Base-by-base conservation (phyloP, 2,888 invertebrate species). In the Cheilosia vernalis region DNA sequence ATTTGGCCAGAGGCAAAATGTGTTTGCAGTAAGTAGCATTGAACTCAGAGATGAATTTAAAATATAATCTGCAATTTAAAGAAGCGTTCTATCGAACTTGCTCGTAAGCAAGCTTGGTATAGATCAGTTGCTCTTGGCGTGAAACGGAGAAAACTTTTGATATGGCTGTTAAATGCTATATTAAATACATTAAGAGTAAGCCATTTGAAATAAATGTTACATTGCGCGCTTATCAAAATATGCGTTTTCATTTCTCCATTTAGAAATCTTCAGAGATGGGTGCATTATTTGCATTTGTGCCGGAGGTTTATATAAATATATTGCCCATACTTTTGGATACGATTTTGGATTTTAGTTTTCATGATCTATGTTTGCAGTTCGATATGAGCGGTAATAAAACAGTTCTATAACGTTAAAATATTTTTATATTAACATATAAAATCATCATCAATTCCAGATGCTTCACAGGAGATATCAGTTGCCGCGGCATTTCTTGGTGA, bases 401-500 rank as follows among this genome's bases (percentile, higher is more conserved):
- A 6, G 19, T 13, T 13, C 0, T 9, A 33, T 10, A 10, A 33
- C 19, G 15, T 7, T 6, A 24, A n/a, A 1, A 17, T 58, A 7
- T 40, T 3, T 19, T 3, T 19, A n/a, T 17, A 30, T 7, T 2
- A 42, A 40, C n/a, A 13, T 33, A n/a, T 44, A 56, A 40, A 63
- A 30, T 40, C 0, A 21, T 60, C 5, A 37, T 63, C 13, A 6
- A 27, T 24, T 51, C 5, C 4, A 91, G 95, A 95, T 90, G 94
- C 94, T 89, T 93, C 94, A 61, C 93, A 94, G 51, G 92, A 95
- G 30, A 91, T 95, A 9, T 93, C 93, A 17, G 93, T 94, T 4
- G 94, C 96, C 69, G 96, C 95, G 0, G 93, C 95, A 63, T 97
- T 97, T 90, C 93, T 97, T 1, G 95, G 95, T 87, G 91, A 94